Conservation (phyloP, 2,113 vertebrate species). For the Ophthalmotilapia sp. region DNA sequence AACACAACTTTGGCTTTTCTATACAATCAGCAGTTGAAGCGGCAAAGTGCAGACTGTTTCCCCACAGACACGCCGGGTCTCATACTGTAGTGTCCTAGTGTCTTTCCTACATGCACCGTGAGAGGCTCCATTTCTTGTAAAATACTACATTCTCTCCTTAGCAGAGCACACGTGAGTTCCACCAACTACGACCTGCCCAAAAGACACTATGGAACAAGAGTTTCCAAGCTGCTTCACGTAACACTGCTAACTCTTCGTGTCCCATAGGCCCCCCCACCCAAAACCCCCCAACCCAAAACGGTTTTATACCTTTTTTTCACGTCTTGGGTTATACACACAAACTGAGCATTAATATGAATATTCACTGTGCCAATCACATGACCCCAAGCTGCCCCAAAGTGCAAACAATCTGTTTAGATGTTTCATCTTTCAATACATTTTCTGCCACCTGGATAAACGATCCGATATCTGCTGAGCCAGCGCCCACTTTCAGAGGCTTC, state of each 20-base stretch:
- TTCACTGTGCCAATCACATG: background rate
- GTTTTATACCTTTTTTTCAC: background rate
- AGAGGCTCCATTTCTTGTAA: background rate
- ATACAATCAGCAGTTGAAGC: slow-evolving; percentile 6
- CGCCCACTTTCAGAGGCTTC: background rate
- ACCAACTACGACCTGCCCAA: background rate
- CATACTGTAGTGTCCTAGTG: background rate
- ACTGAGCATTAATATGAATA: background rate
- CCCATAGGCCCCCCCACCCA: background rate
- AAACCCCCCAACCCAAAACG: background rate
- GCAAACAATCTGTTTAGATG: background rate
- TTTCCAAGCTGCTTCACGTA: background rate
- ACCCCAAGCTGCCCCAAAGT: background rate
- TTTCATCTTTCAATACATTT: background rate
- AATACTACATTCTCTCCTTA: background rate
- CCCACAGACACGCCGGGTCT: background rate
- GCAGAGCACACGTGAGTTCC: background rate
- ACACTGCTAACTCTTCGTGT: background rate
- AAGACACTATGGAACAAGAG: background rate
- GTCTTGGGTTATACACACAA: background rate
- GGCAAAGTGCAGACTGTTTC: background rate
- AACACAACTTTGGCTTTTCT: slow-evolving; percentile 6
- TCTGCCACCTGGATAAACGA: background rate
- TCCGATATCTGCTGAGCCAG: background rate
- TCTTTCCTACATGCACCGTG: background rate